A percentile compares a stretch with the other conserved stretches of the same genome.
Conservation (phyloP, 1,140 invertebrate genomes). For the Ctenoplectra terminalis region DNA sequence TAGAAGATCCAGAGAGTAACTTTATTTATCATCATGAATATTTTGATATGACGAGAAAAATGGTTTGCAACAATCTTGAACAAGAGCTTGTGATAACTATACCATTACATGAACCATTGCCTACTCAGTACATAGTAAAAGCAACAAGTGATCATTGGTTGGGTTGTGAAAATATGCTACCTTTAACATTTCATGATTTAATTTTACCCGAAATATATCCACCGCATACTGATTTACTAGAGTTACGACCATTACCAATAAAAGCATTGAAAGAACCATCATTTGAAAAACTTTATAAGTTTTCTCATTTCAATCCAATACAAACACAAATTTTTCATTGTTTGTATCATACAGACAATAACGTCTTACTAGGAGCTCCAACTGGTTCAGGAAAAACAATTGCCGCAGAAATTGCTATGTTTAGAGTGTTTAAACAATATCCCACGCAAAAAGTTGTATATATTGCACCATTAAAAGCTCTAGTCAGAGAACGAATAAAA, state of each 20-base stretch:
- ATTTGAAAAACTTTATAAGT: conserved; percentile 94
- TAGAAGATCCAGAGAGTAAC: conserved; percentile 97
- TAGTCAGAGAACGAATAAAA: conserved; percentile 97
- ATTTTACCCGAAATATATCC: conserved; percentile 96
- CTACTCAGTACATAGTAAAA: conserved; percentile 95
- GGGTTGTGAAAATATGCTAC: conserved; percentile 88
- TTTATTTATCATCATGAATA: conserved; percentile 98
- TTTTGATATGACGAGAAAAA: conserved; percentile 94
- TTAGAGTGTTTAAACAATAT: conserved; percentile 93
- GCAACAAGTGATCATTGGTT: conserved; percentile 96
- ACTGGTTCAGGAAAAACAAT: conserved; percentile 99
- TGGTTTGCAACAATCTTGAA: conserved; percentile 88
- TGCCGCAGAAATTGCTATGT: conserved; percentile 98
- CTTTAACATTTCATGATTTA: conserved; percentile 94
- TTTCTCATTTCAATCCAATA: conserved; percentile 99
- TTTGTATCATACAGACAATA: conserved; percentile 97
- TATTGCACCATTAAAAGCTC: conserved; percentile 98
- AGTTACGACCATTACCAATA: conserved; percentile 95
- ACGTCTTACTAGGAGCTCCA: conserved; percentile 97
- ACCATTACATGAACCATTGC: conserved; percentile 95
- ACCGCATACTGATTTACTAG: conserved; percentile 96
- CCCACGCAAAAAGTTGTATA: conserved; percentile 97
- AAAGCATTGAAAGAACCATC: conserved; percentile 90
- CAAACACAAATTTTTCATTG: conserved; percentile 99
- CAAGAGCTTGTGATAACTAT: conserved; percentile 98